A percentile compares a stretch with the other conserved stretches of the same genome.
phyloP scores from a whole-genome alignment of 2,113 vertebrate species.

The Athene noctua region DNA sequence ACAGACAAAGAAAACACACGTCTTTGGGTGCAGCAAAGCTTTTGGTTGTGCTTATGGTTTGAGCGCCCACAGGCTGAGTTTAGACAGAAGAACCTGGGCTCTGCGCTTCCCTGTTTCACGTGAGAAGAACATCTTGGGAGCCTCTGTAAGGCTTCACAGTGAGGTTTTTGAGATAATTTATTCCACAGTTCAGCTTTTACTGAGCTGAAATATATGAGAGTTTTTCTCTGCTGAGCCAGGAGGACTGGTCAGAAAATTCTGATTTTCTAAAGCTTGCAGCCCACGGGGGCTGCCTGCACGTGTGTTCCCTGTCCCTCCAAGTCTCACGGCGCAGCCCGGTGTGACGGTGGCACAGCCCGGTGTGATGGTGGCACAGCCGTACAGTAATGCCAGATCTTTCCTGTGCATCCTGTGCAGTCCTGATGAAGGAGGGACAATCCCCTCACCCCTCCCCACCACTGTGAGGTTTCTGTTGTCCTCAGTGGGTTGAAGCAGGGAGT shows the following conservation, averaged over 20 bases:
- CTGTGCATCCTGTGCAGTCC: fast-evolving
- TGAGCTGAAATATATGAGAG: fast-evolving
- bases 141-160: not conserved
- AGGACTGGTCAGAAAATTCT: not conserved
- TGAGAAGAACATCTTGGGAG: not conserved
- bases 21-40: not conserved
- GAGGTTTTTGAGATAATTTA: not conserved
- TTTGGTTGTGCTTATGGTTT: not conserved
- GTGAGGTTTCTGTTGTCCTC: fast-evolving
- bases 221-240: not conserved
- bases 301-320: not conserved
- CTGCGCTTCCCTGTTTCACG: fast-evolving
- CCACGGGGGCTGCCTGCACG: not conserved
- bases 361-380: fast-evolving
- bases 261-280: not conserved
- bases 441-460: not conserved
- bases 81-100: not conserved
- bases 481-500: not conserved
- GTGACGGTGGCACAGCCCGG: fast-evolving
- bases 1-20: not conserved
- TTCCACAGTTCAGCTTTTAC: not conserved
- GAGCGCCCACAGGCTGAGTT: not conserved
- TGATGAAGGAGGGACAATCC: not conserved
- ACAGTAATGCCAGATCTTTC: not conserved
- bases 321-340: not conserved